Percentiles rank a stretch among this genome's conserved stretches.
phyloP scores from a whole-genome alignment of 2,797 vertebrate species.

The Balearica regulorum region DNA sequence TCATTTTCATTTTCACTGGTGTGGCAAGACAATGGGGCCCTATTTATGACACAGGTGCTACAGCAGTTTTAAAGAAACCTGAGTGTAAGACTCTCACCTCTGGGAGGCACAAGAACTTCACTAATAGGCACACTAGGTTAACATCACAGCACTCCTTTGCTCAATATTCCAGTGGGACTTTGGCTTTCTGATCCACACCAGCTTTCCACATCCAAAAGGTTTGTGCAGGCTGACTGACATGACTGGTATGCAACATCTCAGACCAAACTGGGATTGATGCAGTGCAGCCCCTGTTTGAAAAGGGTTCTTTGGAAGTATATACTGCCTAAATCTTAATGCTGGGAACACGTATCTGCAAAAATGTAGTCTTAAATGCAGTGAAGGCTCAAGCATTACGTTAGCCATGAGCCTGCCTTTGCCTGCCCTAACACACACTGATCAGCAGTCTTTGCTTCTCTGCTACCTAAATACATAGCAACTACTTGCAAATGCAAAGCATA shows the following conservation, averaged over 20 bases:
- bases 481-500: slow-evolving; percentile 6
- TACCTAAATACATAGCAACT: neutral
- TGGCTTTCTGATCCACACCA: neutral
- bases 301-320: neutral
- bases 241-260: neutral
- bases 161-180: neutral
- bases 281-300: neutral
- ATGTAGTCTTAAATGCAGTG: neutral
- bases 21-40: neutral
- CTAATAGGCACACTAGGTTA: neutral
- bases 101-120: neutral
- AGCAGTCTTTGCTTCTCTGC: neutral
- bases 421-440: neutral
- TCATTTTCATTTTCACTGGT: neutral
- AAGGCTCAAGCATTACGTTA: neutral
- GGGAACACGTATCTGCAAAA: neutral
- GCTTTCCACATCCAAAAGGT: neutral
- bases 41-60: neutral
- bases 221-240: neutral
- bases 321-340: neutral
- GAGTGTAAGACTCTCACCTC: neutral
- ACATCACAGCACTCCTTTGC: neutral
- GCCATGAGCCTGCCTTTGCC: neutral
- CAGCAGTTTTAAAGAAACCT: neutral
- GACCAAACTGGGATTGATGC: neutral